Conservation (phyloP, 2,113 vertebrate genomes). For the Cottus gobio region DNA sequence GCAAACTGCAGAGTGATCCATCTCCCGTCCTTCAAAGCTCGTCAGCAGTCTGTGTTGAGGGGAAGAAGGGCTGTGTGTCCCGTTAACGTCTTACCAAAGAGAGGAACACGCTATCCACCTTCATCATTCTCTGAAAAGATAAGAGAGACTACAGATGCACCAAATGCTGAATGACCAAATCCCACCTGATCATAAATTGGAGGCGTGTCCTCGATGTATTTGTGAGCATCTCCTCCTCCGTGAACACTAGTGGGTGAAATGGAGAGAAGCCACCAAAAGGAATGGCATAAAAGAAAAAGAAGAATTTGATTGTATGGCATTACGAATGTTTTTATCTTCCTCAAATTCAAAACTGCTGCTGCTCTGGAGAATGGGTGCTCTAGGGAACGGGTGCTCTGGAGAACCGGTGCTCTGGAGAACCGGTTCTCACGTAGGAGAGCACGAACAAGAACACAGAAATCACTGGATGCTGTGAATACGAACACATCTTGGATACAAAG, state of each 20-base stretch:
- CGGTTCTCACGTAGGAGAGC: not conserved
- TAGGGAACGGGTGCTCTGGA: not conserved
- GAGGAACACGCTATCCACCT: not conserved
- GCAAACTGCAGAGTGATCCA: slow-evolving; percentile 70
- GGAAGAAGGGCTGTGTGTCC: not conserved
- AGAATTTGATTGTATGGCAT: not conserved
- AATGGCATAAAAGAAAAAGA: not conserved
- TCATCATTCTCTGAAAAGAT: too few relatives aligned
- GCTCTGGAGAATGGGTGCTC: not conserved
- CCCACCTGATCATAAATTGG: not conserved
- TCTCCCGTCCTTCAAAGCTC: slow-evolving; percentile 56
- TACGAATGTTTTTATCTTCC: not conserved
- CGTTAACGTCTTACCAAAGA: not conserved
- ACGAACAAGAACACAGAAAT: not conserved
- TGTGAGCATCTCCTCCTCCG: too few relatives aligned
- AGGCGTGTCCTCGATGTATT: too few relatives aligned
- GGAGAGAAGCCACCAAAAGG: not conserved
- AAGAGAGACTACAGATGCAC: not conserved
- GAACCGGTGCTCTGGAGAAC: not conserved
- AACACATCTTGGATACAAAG: not conserved
- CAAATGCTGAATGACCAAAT: not conserved
- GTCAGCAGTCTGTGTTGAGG: slow-evolving; percentile 10
- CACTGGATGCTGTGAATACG: not conserved
- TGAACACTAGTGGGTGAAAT: not conserved
- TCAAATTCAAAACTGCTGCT: not conserved